Conservation (phyloP, 2,113 vertebrate genomes). For the Myotis lucifugus region DNA sequence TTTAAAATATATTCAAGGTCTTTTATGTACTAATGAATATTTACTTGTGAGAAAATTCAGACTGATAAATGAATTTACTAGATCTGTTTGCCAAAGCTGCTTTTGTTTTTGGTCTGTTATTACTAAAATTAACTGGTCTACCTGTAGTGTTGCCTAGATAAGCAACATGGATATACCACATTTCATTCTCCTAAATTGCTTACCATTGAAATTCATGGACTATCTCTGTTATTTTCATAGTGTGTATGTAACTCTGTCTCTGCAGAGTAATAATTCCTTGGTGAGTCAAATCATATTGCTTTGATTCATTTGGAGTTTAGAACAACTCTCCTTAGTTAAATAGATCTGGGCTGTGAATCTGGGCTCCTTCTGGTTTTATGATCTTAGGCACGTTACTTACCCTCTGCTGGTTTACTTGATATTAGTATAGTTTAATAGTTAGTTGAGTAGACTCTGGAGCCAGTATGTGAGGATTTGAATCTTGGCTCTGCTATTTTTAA, state of each 20-base stretch:
- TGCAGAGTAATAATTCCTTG: neutral
- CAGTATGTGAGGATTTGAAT: conserved; percentile 13
- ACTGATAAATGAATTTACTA: neutral
- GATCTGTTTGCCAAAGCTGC: neutral
- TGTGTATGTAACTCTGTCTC: neutral
- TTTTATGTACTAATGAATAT: conserved; percentile 13
- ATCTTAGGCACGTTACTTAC: conserved; percentile 25
- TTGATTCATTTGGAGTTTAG: neutral
- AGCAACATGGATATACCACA: neutral
- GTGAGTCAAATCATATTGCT: neutral
- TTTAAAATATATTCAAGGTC: neutral
- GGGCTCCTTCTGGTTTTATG: conserved; percentile 3
- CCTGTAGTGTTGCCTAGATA: neutral
- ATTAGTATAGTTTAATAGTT: neutral
- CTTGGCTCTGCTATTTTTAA: neutral
- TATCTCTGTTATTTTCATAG: neutral
- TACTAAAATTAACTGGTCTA: neutral
- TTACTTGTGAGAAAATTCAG: neutral
- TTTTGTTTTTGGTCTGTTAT: neutral
- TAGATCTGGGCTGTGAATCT: neutral
- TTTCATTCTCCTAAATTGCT: neutral
- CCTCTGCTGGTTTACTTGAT: neutral
- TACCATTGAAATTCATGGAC: conserved; percentile 16
- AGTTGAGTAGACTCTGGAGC: neutral
- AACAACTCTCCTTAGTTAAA: neutral